Percentiles rank a stretch among this genome's conserved stretches.
These are phyloP conservation scores for Lucinisca nassula DNA, from an alignment of 2,888 invertebrate genomes.

Conservation along the genomic window DNA sequence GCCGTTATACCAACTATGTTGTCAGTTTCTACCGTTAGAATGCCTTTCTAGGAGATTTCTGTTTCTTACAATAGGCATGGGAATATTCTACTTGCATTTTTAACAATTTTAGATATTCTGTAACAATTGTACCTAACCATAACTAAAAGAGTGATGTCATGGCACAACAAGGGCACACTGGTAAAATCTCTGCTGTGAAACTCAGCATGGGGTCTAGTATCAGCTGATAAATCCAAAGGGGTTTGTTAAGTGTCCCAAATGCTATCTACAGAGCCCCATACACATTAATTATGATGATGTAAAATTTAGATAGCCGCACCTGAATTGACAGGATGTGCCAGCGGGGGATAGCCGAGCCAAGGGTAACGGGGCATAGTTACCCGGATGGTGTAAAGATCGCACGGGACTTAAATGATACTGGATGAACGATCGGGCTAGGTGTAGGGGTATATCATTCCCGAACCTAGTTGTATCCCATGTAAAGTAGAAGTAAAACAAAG, in stretches of 20 bases:
- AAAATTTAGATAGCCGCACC: slow-evolving; percentile 29
- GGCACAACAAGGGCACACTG: slow-evolving; percentile 53
- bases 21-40: no score
- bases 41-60: no score
- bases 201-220: slow-evolving; percentile 53
- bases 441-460: slow-evolving; percentile 36
- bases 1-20: no score
- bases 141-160: slow-evolving; percentile 18
- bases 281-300: slow-evolving; percentile 1
- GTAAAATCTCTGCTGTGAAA: slow-evolving; percentile 44
- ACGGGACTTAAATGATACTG: slow-evolving; percentile 56
- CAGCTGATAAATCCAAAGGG: neutral
- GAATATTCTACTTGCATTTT: no score
- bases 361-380: slow-evolving; percentile 44
- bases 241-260: slow-evolving; percentile 45
- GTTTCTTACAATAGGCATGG: no score
- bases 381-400: slow-evolving; percentile 59
- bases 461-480: slow-evolving; percentile 55
- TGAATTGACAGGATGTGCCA: slow-evolving; percentile 56
- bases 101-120: no score
- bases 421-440: slow-evolving; percentile 62
- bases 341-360: slow-evolving; percentile 59
- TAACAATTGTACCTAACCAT: no score
- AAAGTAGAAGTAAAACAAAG: no score
- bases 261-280: slow-evolving; percentile 32